Evolutionary conservation across 2,888 invertebrate genomes (phyloP).

Genomic region (Lithophane socia): DNA sequence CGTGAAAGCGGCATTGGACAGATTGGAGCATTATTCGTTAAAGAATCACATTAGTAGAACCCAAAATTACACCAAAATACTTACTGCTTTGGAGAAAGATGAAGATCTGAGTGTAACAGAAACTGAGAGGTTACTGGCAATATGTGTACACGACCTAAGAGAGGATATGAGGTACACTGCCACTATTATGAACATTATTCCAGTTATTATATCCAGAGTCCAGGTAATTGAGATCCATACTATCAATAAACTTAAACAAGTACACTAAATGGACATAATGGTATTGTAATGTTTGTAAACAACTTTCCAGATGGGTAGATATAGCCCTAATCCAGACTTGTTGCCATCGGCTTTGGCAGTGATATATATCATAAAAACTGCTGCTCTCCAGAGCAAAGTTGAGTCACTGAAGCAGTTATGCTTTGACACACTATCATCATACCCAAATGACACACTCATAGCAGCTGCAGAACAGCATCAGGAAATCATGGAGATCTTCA

Average conservation of each 20-base stretch:
- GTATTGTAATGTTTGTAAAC: conserved; percentile 31
- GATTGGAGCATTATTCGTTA: conserved; percentile 72
- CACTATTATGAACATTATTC: conserved; percentile 72
- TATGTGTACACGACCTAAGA: conserved; percentile 76
- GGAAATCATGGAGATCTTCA: conserved; percentile 73
- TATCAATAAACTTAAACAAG: background rate
- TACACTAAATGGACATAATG: background rate
- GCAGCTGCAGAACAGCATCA: conserved; percentile 60
- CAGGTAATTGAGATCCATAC: conserved; percentile 71
- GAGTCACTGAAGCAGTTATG: conserved; percentile 72
- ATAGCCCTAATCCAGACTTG: conserved; percentile 66
- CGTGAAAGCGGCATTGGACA: conserved; percentile 69
- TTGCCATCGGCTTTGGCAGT: conserved; percentile 75
- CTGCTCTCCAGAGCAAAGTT: conserved; percentile 66
- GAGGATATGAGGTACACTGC: conserved; percentile 73
- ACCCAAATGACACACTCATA: conserved; percentile 73
- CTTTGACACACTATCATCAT: conserved; percentile 76
- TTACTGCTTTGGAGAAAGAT: conserved; percentile 69
- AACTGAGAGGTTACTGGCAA: conserved; percentile 72
- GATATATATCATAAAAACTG: conserved; percentile 73
- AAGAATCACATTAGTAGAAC: conserved; percentile 58
- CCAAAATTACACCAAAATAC: conserved; percentile 70
- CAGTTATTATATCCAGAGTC: conserved; percentile 73
- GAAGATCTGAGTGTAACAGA: conserved; percentile 58
- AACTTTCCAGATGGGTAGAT: conserved; percentile 64